phyloP scores from a whole-genome alignment of 2,888 invertebrate genomes.

The Dasypogon diadema region DNA sequence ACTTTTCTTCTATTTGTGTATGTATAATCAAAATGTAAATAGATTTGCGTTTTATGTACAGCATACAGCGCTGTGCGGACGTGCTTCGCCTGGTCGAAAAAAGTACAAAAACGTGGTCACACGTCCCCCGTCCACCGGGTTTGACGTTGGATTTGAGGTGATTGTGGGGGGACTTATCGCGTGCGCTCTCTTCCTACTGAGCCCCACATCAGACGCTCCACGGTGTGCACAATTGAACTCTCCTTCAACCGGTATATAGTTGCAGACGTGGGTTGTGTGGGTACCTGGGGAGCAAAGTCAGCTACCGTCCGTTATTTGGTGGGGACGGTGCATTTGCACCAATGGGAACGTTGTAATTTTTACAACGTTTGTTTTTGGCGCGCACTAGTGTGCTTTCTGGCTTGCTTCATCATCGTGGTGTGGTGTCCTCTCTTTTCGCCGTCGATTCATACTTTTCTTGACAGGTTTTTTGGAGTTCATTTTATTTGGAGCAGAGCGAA shows the following conservation, averaged over 20 bases:
- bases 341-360: conserved; percentile 25
- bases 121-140: conserved; percentile 1
- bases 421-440: conserved; percentile 8
- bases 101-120: conserved; percentile 43
- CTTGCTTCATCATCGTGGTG: not conserved
- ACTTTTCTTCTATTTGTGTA: conserved; percentile 25
- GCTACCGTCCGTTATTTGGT: conserved; percentile 26
- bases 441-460: conserved; percentile 13
- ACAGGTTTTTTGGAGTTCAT: not conserved
- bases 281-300: conserved; percentile 18
- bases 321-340: conserved; percentile 6
- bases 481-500: not conserved
- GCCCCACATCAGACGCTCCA: not conserved
- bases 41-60: conserved; percentile 43
- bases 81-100: conserved; percentile 26
- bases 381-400: not conserved
- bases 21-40: conserved; percentile 42
- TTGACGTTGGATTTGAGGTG: not conserved
- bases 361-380: conserved; percentile 12
- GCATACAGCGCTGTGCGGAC: not conserved
- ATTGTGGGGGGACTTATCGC: conserved; percentile 25
- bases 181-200: conserved; percentile 15
- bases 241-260: not conserved
- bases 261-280: not conserved
- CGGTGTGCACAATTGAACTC: not conserved